These are phyloP conservation scores for Hymenopus coronatus DNA, from an alignment of 2,888 invertebrate species.

Conservation along the genomic window DNA sequence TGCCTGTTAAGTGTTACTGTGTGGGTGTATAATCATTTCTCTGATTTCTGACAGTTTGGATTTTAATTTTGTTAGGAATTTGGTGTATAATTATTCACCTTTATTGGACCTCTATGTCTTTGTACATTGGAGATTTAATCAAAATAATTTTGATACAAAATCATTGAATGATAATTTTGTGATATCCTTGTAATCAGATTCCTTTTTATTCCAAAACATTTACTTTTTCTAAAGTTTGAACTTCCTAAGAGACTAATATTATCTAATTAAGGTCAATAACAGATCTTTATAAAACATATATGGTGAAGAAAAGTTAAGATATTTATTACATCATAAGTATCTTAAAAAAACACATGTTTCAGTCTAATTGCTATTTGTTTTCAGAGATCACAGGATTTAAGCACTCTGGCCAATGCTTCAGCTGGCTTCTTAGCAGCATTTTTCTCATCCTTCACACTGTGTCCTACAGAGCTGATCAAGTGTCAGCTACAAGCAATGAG, in stretches of 20 bases:
- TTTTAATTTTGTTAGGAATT: too few species aligned
- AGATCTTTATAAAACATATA: not conserved
- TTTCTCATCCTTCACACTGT: constrained; percentile 92
- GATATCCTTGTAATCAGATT: too few species aligned
- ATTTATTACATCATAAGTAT: not conserved
- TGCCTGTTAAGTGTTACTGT: too few species aligned
- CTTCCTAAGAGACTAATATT: not conserved
- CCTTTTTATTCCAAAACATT: not conserved
- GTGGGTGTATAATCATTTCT: too few species aligned
- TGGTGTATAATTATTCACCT: too few species aligned
- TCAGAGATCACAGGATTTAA: constrained; percentile 65
- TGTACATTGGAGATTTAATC: too few species aligned
- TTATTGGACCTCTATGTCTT: too few species aligned
- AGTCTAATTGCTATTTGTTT: constrained; percentile 39
- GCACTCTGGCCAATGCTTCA: constrained; percentile 73
- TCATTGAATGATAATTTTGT: too few species aligned
- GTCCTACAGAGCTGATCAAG: constrained; percentile 97
- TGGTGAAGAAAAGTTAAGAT: not conserved
- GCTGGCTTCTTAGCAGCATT: constrained; percentile 95
- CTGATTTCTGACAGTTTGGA: too few species aligned
- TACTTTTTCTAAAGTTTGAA: not conserved
- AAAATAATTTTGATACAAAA: too few species aligned
- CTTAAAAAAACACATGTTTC: not conserved
- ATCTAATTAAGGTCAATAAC: too few species aligned
- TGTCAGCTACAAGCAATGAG: constrained; percentile 93